Evolutionary conservation across 2,888 invertebrate species (phyloP).

Genomic region (Andrena marginata): DNA sequence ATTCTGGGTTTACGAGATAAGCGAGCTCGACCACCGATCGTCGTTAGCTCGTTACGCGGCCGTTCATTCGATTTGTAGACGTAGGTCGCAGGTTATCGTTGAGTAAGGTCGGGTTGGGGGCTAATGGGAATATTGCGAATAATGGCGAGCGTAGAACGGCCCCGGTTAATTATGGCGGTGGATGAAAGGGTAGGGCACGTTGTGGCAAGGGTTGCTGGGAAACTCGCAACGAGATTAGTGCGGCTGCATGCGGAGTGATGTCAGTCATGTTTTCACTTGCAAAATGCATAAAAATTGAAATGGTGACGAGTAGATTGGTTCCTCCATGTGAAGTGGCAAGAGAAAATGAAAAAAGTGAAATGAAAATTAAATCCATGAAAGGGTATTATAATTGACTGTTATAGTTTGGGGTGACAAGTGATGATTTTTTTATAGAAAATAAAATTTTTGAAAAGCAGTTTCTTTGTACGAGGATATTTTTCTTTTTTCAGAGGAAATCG

Average conservation of each 20-base stretch:
- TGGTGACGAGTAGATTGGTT: not conserved
- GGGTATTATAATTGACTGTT: too few relatives aligned
- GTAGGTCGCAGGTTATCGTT: conserved; percentile 66
- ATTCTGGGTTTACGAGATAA: not conserved
- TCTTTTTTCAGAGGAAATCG: too few relatives aligned
- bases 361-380: not conserved
- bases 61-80: conserved; percentile 77
- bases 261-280: not conserved
- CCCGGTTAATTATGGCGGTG: conserved; percentile 74
- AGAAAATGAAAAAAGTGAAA: not conserved
- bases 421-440: too few relatives aligned
- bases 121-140: conserved; percentile 80
- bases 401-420: too few relatives aligned
- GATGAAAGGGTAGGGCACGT: conserved; percentile 25
- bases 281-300: not conserved
- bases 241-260: conserved; percentile 6
- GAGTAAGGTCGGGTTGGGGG: conserved; percentile 70
- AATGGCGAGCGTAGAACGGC: conserved; percentile 73
- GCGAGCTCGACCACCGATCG: conserved; percentile 53
- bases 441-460: not conserved
- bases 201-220: conserved; percentile 51
- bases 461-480: not conserved
- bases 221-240: conserved; percentile 36
- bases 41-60: conserved; percentile 76
- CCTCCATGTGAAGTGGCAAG: not conserved